These are phyloP conservation scores for Drosophila ogumai DNA, from an alignment of 1,140 invertebrate genomes.

Conservation along the genomic window DNA sequence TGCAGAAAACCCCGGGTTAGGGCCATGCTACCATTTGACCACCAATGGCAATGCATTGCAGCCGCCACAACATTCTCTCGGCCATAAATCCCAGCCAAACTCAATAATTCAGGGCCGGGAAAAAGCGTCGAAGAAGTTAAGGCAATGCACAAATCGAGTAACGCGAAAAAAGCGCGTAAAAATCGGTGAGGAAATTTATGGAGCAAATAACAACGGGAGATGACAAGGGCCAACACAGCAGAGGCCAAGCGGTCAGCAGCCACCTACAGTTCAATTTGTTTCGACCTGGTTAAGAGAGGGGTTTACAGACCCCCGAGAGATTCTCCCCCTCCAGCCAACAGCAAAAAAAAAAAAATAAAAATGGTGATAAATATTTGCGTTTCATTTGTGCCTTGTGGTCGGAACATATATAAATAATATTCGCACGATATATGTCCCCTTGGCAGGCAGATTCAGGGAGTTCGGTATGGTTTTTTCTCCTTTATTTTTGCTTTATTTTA, in stretches of 20 bases:
- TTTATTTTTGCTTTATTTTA: not conserved
- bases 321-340: not conserved
- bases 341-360: slow-evolving; percentile 17
- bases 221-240: slow-evolving; percentile 79
- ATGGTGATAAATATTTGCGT: slow-evolving; percentile 78
- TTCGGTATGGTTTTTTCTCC: slow-evolving; percentile 15
- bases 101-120: slow-evolving; percentile 68
- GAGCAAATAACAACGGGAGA: slow-evolving; percentile 82
- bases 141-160: slow-evolving; percentile 46
- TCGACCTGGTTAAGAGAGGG: slow-evolving; percentile 58
- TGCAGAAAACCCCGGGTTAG: slow-evolving; percentile 73
- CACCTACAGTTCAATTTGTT: slow-evolving; percentile 83
- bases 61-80: slow-evolving; percentile 39
- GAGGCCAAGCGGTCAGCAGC: slow-evolving; percentile 68
- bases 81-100: slow-evolving; percentile 72
- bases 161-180: slow-evolving; percentile 64
- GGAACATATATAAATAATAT: slow-evolving; percentile 78
- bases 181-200: slow-evolving; percentile 81
- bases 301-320: slow-evolving; percentile 2
- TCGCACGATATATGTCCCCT: slow-evolving; percentile 82
- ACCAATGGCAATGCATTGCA: slow-evolving; percentile 17
- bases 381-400: slow-evolving; percentile 66
- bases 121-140: slow-evolving; percentile 41
- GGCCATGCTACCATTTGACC: slow-evolving; percentile 48
- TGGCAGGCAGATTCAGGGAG: slow-evolving; percentile 68